These are phyloP conservation scores for Prionace glauca DNA, from an alignment of 2,797 vertebrate genomes.

Conservation along the genomic window DNA sequence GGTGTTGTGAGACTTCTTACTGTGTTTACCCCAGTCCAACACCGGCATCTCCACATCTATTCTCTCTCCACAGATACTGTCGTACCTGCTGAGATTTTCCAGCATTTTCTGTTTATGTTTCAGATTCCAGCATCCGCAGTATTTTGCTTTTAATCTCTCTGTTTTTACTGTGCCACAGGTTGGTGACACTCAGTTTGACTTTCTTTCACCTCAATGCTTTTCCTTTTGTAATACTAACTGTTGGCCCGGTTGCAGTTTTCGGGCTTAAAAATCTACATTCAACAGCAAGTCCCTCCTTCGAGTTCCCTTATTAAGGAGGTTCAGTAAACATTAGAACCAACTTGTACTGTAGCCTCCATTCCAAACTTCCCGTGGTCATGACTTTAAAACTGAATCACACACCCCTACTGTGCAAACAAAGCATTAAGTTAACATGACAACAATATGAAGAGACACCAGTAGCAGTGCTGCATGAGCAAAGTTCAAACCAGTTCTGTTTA, in stretches of 20 bases:
- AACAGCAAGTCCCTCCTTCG: not conserved
- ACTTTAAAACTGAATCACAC: not conserved
- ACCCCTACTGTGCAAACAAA: not conserved
- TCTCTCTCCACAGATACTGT: too few relatives aligned
- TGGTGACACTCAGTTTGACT: not conserved
- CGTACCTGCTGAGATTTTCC: too few relatives aligned
- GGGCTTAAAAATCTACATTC: not conserved
- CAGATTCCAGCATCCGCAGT: too few relatives aligned
- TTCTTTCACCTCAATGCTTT: not conserved
- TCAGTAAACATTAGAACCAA: not conserved
- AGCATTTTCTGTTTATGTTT: too few relatives aligned
- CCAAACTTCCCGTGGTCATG: not conserved
- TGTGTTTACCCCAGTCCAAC: too few relatives aligned
- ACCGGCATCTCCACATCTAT: too few relatives aligned
- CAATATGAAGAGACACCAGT: too few relatives aligned
- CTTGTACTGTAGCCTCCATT: not conserved
- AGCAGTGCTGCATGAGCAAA: not conserved
- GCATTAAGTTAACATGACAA: not conserved
- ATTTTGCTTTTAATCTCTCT: not conserved
- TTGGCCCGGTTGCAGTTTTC: not conserved
- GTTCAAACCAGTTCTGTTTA: not conserved
- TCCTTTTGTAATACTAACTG: not conserved
- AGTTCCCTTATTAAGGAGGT: not conserved
- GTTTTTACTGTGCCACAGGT: not conserved
- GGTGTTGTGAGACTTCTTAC: too few relatives aligned